Evolutionary conservation across 2,113 vertebrate species (phyloP).

Genomic region (Eleginops maclovinus): DNA sequence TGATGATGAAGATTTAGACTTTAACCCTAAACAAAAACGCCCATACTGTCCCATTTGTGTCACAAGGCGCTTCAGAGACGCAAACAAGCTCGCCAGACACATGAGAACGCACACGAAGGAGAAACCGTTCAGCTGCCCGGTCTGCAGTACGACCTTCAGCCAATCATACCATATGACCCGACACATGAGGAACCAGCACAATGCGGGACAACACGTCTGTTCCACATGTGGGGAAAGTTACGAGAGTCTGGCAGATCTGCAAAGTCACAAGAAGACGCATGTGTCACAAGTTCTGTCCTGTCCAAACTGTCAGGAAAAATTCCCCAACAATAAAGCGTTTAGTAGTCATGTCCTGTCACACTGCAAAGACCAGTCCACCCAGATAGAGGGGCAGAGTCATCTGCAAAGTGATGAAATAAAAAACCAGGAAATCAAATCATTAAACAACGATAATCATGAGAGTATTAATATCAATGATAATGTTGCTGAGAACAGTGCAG

Average conservation of each 20-base stretch:
- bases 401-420: neutral
- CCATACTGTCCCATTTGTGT: slow-evolving; percentile 62
- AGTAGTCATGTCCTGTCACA: slow-evolving; percentile 39
- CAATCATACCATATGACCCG: slow-evolving; percentile 79
- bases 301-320: slow-evolving; percentile 31
- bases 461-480: neutral
- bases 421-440: neutral
- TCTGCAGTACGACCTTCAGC: slow-evolving; percentile 69
- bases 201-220: slow-evolving; percentile 62
- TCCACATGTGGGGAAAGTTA: slow-evolving; percentile 54
- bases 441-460: neutral
- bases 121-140: slow-evolving; percentile 72
- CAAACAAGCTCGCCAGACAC: slow-evolving; percentile 69
- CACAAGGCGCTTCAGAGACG: slow-evolving; percentile 37
- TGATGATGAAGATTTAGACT: slow-evolving; percentile 8
- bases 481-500: neutral
- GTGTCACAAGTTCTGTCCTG: slow-evolving; percentile 3
- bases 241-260: slow-evolving; percentile 30
- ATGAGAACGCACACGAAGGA: slow-evolving; percentile 75
- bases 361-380: neutral
- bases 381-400: neutral
- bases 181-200: slow-evolving; percentile 71
- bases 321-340: neutral
- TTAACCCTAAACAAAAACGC: slow-evolving; percentile 17
- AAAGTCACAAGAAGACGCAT: slow-evolving; percentile 66